phyloP scores from a whole-genome alignment of 1,140 invertebrate genomes.

The Popillia japonica region DNA sequence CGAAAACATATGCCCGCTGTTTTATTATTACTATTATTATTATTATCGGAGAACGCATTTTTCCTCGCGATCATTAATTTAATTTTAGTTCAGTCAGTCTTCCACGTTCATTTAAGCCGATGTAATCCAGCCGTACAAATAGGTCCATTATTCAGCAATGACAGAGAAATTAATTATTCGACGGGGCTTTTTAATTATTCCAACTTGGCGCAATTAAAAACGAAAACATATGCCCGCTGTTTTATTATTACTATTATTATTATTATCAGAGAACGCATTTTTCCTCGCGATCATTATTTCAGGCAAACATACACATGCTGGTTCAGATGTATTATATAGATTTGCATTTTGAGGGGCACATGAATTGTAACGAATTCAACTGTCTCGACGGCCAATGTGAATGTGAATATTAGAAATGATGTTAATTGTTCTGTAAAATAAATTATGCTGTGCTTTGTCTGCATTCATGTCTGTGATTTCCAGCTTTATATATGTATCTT shows the following conservation, averaged over 20 bases:
- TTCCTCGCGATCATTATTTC: neutral
- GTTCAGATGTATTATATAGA: no score
- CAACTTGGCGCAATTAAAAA: neutral
- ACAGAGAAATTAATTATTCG: constrained; percentile 1
- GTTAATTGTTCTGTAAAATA: no score
- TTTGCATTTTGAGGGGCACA: no score
- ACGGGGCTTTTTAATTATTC: neutral
- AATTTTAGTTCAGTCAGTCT: no score
- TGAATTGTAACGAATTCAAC: no score
- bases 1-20: neutral
- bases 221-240: neutral
- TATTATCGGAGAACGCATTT: neutral
- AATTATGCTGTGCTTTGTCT: no score
- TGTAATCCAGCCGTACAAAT: neutral
- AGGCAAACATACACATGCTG: no score
- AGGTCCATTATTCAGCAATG: constrained; percentile 6
- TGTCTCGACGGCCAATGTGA: no score
- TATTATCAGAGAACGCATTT: neutral
- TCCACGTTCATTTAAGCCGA: neutral
- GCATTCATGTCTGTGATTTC: no score
- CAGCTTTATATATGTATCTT: no score
- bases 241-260: neutral
- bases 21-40: neutral
- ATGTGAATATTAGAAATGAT: no score
- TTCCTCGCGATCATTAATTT: neutral